Conservation (phyloP, 2,113 vertebrate genomes). For the Cairina moschata region DNA sequence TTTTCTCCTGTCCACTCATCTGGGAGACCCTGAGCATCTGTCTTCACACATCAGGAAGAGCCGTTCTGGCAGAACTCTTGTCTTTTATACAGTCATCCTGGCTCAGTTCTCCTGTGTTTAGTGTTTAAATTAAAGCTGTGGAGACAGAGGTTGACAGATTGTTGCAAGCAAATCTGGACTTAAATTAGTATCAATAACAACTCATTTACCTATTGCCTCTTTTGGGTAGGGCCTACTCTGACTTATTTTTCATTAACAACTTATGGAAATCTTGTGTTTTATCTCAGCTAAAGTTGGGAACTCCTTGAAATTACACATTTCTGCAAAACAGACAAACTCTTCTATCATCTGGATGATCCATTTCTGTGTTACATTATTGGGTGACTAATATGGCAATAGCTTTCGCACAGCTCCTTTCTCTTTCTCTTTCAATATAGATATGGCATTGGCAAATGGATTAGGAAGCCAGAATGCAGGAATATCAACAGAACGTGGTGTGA, state of each 20-base stretch:
- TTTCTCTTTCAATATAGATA: constrained; percentile 79
- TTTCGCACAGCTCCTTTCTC: neutral
- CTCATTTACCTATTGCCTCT: neutral
- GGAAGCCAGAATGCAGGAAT: constrained; percentile 77
- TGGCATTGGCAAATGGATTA: constrained; percentile 83
- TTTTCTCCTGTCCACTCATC: neutral
- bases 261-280: neutral
- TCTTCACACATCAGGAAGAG: neutral
- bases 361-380: neutral
- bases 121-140: neutral
- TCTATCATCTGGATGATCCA: neutral
- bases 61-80: neutral
- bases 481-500: constrained; percentile 84
- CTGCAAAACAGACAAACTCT: neutral
- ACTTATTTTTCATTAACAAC: neutral
- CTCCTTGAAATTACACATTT: neutral
- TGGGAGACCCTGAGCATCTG: neutral
- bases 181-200: neutral
- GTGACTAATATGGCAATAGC: neutral
- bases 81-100: neutral
- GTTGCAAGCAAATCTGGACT: neutral
- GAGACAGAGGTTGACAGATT: neutral
- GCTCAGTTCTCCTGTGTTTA: fast-evolving
- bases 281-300: neutral
- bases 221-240: neutral